A percentile compares a stretch with the other conserved stretches of the same genome.
phyloP scores from a whole-genome alignment of 2,888 invertebrate species.

The Allolobophora icterica region DNA sequence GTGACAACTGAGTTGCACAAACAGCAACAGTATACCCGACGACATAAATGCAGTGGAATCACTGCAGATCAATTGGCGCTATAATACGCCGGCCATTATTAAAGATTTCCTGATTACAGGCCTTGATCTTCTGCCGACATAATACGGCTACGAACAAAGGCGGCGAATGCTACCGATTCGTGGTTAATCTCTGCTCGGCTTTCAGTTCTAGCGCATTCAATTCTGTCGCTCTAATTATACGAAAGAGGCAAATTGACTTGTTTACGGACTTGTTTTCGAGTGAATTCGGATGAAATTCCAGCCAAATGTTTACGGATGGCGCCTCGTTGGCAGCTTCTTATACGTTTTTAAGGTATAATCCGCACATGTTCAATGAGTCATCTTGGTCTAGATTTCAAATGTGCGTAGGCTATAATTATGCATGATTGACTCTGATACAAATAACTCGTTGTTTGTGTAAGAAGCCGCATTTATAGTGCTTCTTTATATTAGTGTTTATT shows the following conservation, averaged over 20 bases:
- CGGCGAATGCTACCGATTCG: neutral
- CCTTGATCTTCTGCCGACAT: neutral
- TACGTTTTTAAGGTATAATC: neutral
- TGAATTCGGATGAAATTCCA: neutral
- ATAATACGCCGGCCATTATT: neutral
- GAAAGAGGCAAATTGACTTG: constrained; percentile 3
- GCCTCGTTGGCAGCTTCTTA: neutral
- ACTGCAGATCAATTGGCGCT: neutral
- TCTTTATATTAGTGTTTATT: neutral
- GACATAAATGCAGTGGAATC: no score
- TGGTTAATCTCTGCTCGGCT: neutral
- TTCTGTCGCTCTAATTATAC: neutral
- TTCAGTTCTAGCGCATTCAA: neutral
- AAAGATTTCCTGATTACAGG: neutral
- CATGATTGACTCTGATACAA: neutral
- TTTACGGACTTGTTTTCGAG: neutral
- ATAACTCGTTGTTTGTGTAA: neutral
- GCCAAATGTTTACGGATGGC: neutral
- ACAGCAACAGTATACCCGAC: no score
- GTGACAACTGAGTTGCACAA: neutral
- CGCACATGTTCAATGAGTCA: neutral
- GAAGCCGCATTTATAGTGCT: neutral
- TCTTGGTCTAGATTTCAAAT: neutral
- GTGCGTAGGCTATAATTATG: neutral
- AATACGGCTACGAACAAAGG: neutral